Percentiles rank a stretch among this genome's conserved stretches.
Conservation (phyloP, 1,140 invertebrate genomes). For the Neodiprion virginianus region DNA sequence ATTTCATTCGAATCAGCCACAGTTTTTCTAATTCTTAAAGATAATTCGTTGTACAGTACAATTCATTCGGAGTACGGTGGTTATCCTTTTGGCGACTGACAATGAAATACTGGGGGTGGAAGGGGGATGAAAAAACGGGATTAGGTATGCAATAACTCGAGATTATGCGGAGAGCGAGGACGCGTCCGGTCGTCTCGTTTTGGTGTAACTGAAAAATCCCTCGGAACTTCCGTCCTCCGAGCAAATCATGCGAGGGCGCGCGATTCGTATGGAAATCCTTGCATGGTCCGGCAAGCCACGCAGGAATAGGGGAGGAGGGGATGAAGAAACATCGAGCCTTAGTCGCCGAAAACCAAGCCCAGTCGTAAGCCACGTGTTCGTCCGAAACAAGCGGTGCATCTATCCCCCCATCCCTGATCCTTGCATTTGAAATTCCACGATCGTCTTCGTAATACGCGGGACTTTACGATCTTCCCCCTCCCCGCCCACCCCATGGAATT, state of each 20-base stretch:
- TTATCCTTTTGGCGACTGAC: too few species aligned
- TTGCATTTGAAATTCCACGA: too few species aligned
- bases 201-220: neutral
- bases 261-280: neutral
- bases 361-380: neutral
- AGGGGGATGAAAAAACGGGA: too few species aligned
- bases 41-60: too few species aligned
- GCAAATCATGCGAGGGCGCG: neutral
- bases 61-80: too few species aligned
- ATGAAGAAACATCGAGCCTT: neutral
- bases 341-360: neutral
- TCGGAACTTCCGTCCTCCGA: neutral
- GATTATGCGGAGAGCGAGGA: neutral
- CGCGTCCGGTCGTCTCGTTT: neutral
- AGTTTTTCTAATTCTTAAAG: too few species aligned
- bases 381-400: neutral
- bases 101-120: too few species aligned
- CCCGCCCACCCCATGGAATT: neutral
- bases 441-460: neutral
- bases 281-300: neutral
- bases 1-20: too few species aligned
- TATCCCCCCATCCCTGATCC: too few species aligned
- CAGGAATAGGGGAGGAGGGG: neutral
- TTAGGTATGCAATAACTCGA: neutral
- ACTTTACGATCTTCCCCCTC: slow-evolving; percentile 11